phyloP scores from a whole-genome alignment of 1,140 invertebrate genomes.

The Camponotus pennsylvanicus region DNA sequence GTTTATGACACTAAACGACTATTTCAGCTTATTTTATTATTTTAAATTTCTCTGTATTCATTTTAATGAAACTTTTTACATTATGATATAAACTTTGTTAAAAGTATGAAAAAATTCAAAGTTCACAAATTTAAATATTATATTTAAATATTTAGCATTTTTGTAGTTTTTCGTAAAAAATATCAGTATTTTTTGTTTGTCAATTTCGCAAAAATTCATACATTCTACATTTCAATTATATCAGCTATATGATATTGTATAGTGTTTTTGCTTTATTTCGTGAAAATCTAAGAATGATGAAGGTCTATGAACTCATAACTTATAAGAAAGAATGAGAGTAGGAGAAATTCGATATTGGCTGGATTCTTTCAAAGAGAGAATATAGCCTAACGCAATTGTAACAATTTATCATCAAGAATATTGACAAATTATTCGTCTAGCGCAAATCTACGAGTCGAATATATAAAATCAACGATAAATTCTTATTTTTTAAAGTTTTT shows the following conservation, averaged over 20 bases:
- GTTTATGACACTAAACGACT: not conserved
- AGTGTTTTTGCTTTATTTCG: too few species aligned
- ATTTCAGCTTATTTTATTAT: not conserved
- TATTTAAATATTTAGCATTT: too few species aligned
- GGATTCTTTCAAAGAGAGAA: conserved; percentile 22
- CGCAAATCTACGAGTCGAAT: too few species aligned
- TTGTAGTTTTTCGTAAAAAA: too few species aligned
- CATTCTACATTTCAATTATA: not conserved
- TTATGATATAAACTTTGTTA: too few species aligned
- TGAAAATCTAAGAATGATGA: not conserved
- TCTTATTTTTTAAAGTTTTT: too few species aligned
- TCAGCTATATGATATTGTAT: conserved; percentile 3
- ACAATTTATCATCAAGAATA: conserved; percentile 8
- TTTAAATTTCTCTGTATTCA: not conserved
- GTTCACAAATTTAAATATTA: too few species aligned
- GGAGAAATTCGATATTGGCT: not conserved
- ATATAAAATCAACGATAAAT: too few species aligned
- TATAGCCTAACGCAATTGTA: not conserved
- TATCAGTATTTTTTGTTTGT: not conserved
- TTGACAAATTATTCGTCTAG: not conserved
- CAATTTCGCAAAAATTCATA: not conserved
- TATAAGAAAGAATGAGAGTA: conserved; percentile 27
- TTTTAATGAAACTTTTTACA: not conserved
- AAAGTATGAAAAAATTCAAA: too few species aligned
- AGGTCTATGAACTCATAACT: conserved; percentile 22